phyloP scores from a whole-genome alignment of 2,888 invertebrate genomes.

The Schizaphis graminum region DNA sequence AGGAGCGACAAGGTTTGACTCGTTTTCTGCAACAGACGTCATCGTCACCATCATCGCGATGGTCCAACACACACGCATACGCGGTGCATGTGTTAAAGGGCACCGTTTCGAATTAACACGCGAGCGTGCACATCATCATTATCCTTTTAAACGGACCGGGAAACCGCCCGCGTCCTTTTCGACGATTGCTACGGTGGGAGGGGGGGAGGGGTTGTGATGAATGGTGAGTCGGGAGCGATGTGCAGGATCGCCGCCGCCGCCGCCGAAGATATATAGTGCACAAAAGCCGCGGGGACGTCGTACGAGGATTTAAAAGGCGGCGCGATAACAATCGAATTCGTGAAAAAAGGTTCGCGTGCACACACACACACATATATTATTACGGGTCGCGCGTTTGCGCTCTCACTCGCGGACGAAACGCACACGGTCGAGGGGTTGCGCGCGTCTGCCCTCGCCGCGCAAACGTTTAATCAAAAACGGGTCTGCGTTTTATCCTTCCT shows the following conservation, averaged over 20 bases:
- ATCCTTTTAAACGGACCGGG: slow-evolving; percentile 2
- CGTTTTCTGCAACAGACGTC: neutral
- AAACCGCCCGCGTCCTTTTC: neutral
- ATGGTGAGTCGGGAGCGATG: neutral
- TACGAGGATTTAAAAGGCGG: neutral
- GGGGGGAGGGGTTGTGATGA: neutral
- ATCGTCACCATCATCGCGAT: neutral
- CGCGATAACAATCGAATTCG: neutral
- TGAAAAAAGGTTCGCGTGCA: neutral
- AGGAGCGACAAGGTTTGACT: neutral
- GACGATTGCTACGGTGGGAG: accelerated
- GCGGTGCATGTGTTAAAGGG: neutral
- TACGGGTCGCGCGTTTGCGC: neutral
- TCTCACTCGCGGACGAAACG: neutral
- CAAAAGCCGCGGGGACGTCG: neutral
- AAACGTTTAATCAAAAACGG: neutral
- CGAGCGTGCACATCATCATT: neutral
- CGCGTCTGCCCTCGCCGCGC: neutral
- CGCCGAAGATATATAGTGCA: neutral
- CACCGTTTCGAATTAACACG: neutral
- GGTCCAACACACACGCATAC: neutral
- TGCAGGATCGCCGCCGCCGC: neutral
- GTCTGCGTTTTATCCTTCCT: neutral
- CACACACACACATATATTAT: neutral
- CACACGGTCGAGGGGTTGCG: neutral